Evolutionary conservation across 2,113 vertebrate species (phyloP).

Genomic region (Campylomormyrus tamandua): DNA sequence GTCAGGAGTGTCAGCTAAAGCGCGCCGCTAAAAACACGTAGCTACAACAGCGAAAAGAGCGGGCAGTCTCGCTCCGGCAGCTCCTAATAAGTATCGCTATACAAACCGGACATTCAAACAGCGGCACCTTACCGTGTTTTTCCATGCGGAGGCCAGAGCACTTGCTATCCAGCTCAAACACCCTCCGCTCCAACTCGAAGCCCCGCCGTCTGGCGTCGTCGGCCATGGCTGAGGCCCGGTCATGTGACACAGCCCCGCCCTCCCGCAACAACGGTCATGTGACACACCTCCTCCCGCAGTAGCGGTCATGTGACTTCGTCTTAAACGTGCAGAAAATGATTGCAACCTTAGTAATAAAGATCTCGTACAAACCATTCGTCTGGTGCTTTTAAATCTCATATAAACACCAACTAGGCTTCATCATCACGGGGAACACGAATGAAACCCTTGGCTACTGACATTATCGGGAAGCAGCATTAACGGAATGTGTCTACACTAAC

Average conservation of each 20-base stretch:
- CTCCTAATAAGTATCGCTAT: background rate
- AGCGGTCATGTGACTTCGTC: background rate
- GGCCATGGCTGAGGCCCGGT: slow-evolving; percentile 63
- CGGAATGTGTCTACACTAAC: background rate
- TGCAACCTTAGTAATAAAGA: background rate
- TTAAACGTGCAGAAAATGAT: background rate
- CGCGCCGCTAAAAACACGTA: background rate
- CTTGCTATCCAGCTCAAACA: slow-evolving; percentile 67
- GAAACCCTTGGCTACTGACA: background rate
- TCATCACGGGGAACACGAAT: background rate
- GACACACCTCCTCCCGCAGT: background rate
- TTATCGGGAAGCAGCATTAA: background rate
- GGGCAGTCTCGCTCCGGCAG: background rate
- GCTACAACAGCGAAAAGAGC: background rate
- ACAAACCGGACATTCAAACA: background rate
- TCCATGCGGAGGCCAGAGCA: slow-evolving; percentile 62
- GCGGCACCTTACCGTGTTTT: slow-evolving; percentile 55
- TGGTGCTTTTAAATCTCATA: background rate
- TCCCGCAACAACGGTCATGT: background rate
- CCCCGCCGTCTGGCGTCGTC: slow-evolving; percentile 69
- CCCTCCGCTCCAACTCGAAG: slow-evolving; percentile 68
- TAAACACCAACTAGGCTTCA: background rate
- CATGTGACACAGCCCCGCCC: slow-evolving; percentile 49
- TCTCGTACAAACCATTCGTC: background rate
- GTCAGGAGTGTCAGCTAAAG: background rate